Percentiles rank a stretch among this genome's conserved stretches.
phyloP scores from a whole-genome alignment of 2,797 vertebrate genomes.

The Squalus acanthias region DNA sequence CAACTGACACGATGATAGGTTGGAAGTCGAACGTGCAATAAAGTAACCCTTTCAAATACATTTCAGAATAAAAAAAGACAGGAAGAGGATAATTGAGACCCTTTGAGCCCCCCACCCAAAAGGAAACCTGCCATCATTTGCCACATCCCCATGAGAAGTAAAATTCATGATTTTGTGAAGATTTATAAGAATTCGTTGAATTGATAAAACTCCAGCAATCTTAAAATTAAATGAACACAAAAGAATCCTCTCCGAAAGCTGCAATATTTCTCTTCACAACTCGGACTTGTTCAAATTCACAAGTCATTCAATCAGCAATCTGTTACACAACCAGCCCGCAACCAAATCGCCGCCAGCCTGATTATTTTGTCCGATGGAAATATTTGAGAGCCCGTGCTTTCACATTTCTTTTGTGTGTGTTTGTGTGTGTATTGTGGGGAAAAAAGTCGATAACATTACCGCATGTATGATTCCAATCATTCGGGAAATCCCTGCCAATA shows the following conservation, averaged over 20 bases:
- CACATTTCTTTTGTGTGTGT: neutral
- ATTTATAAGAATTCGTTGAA: neutral
- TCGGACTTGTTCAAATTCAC: neutral
- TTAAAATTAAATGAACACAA: neutral
- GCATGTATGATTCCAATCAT: neutral
- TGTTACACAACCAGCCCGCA: neutral
- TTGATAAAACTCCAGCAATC: neutral
- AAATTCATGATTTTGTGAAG: neutral
- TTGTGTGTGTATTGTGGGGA: neutral
- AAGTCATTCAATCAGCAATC: neutral
- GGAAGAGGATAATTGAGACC: neutral
- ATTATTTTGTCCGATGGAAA: neutral
- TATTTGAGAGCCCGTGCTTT: neutral
- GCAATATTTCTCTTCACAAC: neutral
- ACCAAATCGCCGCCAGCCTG: neutral
- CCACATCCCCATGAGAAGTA: neutral
- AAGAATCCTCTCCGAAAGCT: neutral
- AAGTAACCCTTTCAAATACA: neutral
- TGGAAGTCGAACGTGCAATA: neutral
- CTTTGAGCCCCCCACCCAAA: too few species aligned
- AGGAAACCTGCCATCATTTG: neutral
- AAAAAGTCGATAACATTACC: neutral
- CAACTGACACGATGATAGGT: neutral
- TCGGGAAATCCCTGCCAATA: constrained; percentile 8
- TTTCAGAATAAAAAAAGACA: neutral